These are phyloP conservation scores for Eueremaeus valkanovi DNA, from an alignment of 2,888 invertebrate genomes.

Conservation along the genomic window DNA sequence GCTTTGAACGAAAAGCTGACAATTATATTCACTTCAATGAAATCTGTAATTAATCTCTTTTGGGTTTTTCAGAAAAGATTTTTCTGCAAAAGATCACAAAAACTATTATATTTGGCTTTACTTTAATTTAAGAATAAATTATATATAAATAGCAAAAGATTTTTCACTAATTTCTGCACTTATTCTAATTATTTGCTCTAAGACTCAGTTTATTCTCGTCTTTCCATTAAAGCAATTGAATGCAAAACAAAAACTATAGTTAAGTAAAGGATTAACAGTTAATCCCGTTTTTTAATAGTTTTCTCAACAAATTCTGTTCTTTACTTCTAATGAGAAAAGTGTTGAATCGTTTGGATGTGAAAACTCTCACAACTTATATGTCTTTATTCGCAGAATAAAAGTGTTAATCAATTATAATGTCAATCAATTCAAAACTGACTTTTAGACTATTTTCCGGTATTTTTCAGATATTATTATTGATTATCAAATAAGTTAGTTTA, in stretches of 20 bases:
- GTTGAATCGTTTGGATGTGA: too few species aligned
- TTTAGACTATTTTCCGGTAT: too few species aligned
- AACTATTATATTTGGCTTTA: neutral
- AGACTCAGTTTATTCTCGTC: too few species aligned
- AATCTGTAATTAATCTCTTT: neutral
- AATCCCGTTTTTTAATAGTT: neutral
- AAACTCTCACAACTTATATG: too few species aligned
- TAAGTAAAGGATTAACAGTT: neutral
- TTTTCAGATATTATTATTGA: too few species aligned
- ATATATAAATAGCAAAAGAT: neutral
- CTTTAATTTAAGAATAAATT: neutral
- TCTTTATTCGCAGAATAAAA: too few species aligned
- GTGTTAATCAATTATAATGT: too few species aligned
- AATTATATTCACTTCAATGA: neutral
- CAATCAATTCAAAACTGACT: too few species aligned
- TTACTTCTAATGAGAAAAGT: too few species aligned
- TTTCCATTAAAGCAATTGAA: too few species aligned
- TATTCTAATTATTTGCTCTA: too few species aligned
- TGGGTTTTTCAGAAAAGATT: neutral
- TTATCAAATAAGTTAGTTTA: too few species aligned
- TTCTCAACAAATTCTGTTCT: neutral
- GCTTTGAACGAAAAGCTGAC: neutral
- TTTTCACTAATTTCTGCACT: constrained; percentile 6
- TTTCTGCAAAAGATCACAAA: neutral
- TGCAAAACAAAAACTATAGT: neutral